Evolutionary conservation across 2,797 vertebrate genomes (phyloP), one percentile per base, ranked within the genome.

Genomic region (Cossypha niveicapilla): DNA sequence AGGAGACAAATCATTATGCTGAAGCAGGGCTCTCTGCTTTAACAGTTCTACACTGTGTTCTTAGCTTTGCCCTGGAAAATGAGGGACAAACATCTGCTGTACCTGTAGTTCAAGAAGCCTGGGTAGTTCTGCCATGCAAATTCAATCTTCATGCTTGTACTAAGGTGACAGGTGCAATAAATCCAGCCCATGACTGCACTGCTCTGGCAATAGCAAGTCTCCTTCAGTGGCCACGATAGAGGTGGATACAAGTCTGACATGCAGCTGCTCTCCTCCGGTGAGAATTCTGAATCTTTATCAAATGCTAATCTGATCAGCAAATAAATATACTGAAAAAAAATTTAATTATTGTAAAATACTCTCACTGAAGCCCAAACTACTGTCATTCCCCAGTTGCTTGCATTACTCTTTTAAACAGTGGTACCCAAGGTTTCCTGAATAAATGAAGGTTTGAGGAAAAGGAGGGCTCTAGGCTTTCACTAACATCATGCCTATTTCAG

Each of bases 101-200:
- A 30, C 5, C 3, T 13, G 14, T 0, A 54, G 28, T 1, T 39
- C 62, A 67, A 56, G 50, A 0, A 67, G 37, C 37, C 48, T 30
- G 11, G 16, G 16, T 8, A 48, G 47, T 6, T 82, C 34, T 57
- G 67, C 28, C 63, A 21, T 1, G 5, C 37, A 75, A 63, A 39
- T 14, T 48, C 50, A 3, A 9, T 16, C 54, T 48, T 28, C 79
- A 73, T 19, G 11, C 60, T 58, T 23, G 27, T 13, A 37, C 42
- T 17, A 19, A 25, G 0, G 4, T 2, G 22, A 35, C 21, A 41
- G 30, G 21, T 10, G 10, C 68, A 67, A 8, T 22, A 63, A 80
- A 50, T 21, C 9, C 65, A 37, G 57, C 3, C 27, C 48, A 19
- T 1, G 6, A 30, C 30, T 18, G 35, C 32, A 25, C 50, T 67